These are phyloP conservation scores for Phytoseiulus persimilis DNA, from an alignment of 2,888 invertebrate species.

Conservation along the genomic window DNA sequence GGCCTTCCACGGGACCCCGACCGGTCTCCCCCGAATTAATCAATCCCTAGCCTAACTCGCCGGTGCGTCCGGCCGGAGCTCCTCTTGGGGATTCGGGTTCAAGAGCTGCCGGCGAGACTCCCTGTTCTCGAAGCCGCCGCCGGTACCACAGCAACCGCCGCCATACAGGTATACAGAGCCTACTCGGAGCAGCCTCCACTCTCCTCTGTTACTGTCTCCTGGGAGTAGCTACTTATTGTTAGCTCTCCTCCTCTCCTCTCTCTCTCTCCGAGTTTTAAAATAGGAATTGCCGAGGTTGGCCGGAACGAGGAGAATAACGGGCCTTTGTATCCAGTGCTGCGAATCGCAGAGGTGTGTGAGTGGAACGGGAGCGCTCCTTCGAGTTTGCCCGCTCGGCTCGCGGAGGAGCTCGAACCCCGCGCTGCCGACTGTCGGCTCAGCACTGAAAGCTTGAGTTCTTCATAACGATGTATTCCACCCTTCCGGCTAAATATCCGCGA, in stretches of 20 bases:
- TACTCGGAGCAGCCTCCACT: not conserved
- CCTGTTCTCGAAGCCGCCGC: not conserved
- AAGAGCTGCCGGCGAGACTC: not conserved
- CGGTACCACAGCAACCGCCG: not conserved
- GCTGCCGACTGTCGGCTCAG: not conserved
- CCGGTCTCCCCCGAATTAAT: not conserved
- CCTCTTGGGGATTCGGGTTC: not conserved
- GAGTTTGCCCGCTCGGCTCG: not conserved
- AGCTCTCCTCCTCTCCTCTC: not conserved
- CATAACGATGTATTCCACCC: not conserved
- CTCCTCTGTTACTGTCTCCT: not conserved
- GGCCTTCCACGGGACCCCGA: not conserved
- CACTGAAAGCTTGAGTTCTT: not conserved
- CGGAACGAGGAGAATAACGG: not conserved
- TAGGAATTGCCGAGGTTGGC: not conserved
- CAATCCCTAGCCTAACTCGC: not conserved
- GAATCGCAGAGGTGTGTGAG: not conserved
- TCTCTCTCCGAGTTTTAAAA: not conserved
- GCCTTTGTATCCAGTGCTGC: not conserved
- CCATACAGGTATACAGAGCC: not conserved
- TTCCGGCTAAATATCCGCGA: conserved; percentile 5
- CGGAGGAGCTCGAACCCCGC: not conserved
- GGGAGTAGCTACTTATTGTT: conserved; percentile 5
- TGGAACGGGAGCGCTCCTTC: not conserved
- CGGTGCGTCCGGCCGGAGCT: not conserved